A percentile compares a stretch with the other conserved stretches of the same genome.
Conservation (phyloP, 2,113 vertebrate genomes). For the Charina bottae region DNA sequence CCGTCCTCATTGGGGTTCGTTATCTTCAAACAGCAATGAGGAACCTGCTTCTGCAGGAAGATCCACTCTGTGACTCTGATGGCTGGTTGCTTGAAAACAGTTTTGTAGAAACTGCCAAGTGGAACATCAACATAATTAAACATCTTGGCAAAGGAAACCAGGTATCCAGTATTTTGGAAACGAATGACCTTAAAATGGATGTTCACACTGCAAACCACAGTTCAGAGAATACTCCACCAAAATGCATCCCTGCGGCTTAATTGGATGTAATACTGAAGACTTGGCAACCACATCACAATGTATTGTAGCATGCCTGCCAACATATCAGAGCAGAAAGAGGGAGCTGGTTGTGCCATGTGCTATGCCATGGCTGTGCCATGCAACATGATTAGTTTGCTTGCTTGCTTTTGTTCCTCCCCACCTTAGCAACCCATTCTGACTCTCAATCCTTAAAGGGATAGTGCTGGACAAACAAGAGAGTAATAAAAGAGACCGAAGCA, state of each 20-base stretch:
- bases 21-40: slow-evolving; percentile 89
- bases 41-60: slow-evolving; percentile 80
- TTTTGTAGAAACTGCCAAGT: slow-evolving; percentile 85
- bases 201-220: slow-evolving; percentile 78
- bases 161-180: slow-evolving; percentile 73
- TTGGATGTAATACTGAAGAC: slow-evolving; percentile 31
- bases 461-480: not conserved
- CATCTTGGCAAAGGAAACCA: slow-evolving; percentile 83
- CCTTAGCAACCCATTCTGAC: not conserved
- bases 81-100: slow-evolving; percentile 87
- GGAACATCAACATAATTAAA: slow-evolving; percentile 84
- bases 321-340: not conserved
- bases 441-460: not conserved
- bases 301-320: not conserved
- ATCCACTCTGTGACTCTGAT: slow-evolving; percentile 81
- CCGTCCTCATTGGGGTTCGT: slow-evolving; percentile 83
- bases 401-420: not conserved
- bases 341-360: not conserved
- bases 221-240: slow-evolving; percentile 75
- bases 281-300: not conserved
- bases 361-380: not conserved
- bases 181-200: slow-evolving; percentile 80
- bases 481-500: not conserved
- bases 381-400: not conserved
- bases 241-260: slow-evolving; percentile 63